phyloP scores from a whole-genome alignment of 2,797 vertebrate genomes.

The Botia kubotai region DNA sequence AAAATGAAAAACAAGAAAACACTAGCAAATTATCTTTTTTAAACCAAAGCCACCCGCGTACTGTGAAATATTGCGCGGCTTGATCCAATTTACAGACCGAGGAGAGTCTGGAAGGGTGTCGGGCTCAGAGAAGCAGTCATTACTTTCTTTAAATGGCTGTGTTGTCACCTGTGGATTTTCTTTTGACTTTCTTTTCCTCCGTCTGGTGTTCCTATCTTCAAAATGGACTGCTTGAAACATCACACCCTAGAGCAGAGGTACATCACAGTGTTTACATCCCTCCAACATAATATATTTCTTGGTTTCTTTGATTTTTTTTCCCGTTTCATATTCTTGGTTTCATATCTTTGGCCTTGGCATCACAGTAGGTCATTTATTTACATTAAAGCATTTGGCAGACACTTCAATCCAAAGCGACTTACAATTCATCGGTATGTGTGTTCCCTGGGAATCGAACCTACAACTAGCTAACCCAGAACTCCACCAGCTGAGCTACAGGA shows the following conservation, averaged over 20 bases:
- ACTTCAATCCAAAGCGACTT: too few species aligned
- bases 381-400: too few species aligned
- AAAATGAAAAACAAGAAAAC: conserved; percentile 34
- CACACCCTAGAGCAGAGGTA: background rate
- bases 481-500: too few species aligned
- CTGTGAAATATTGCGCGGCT: conserved; percentile 21
- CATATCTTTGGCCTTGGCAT: too few species aligned
- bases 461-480: too few species aligned
- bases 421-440: too few species aligned
- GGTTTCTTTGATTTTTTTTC: background rate
- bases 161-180: conserved; percentile 7
- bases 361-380: too few species aligned
- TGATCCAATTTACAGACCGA: conserved; percentile 40
- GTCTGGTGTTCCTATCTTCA: conserved; percentile 12
- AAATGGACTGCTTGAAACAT: conserved; percentile 8
- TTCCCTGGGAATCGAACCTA: too few species aligned
- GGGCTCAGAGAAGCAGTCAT: conserved; percentile 23
- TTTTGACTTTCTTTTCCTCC: background rate
- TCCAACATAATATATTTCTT: background rate
- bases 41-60: conserved; percentile 3
- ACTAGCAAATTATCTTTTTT: conserved; percentile 15
- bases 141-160: conserved; percentile 31
- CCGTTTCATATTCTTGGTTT: background rate
- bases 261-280: background rate
- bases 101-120: conserved; percentile 7